phyloP scores from a whole-genome alignment of 2,797 vertebrate genomes.

The Gallirallus australis region DNA sequence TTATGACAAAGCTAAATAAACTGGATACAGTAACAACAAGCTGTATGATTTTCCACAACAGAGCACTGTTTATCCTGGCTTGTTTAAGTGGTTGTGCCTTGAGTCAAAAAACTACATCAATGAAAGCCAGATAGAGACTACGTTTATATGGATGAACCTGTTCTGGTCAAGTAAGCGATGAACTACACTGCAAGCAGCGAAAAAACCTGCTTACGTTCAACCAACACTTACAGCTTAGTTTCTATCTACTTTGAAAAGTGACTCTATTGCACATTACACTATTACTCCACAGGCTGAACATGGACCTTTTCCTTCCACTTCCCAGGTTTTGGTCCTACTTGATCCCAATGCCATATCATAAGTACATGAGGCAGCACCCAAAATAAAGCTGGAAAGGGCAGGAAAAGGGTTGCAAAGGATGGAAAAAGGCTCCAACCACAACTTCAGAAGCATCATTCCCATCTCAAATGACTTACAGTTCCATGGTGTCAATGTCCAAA shows the following conservation, averaged over 20 bases:
- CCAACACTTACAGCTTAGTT: not conserved
- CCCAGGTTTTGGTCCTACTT: not conserved
- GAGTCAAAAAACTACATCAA: not conserved
- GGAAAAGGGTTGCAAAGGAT: rapidly evolving
- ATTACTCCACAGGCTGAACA: not conserved
- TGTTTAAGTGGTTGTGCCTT: not conserved
- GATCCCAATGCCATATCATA: not conserved
- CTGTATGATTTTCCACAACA: not conserved
- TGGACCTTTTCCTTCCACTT: not conserved
- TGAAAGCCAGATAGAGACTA: not conserved
- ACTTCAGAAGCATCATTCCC: not conserved
- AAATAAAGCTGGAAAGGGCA: rapidly evolving
- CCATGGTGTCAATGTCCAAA: not conserved
- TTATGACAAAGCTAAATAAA: not conserved
- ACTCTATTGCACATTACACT: not conserved
- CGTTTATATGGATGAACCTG: not conserved
- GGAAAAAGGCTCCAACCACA: not conserved
- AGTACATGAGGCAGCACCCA: not conserved
- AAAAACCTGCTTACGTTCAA: rapidly evolving
- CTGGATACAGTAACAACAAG: not conserved
- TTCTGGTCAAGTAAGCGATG: not conserved
- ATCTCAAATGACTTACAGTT: not conserved
- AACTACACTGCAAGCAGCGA: not conserved
- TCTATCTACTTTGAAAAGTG: not conserved
- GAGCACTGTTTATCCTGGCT: not conserved